Conservation (phyloP, 2,888 invertebrate genomes). For the Spialia ferax region DNA sequence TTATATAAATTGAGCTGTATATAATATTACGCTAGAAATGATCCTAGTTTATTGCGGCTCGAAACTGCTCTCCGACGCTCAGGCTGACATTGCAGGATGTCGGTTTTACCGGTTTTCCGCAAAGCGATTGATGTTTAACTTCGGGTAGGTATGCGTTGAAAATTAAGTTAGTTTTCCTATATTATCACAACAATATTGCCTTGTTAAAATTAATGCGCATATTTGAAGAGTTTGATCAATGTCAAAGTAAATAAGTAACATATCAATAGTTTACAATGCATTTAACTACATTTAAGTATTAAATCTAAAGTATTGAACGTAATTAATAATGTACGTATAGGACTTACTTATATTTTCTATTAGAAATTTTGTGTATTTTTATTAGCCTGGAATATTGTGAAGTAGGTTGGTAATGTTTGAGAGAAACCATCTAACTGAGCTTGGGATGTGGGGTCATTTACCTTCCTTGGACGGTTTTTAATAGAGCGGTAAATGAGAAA, state of each 20-base stretch:
- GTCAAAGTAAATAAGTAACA: too few relatives aligned
- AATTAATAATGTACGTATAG: too few relatives aligned
- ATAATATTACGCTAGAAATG: constrained; percentile 31
- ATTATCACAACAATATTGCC: neutral
- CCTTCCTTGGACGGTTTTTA: neutral
- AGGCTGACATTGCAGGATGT: constrained; percentile 34
- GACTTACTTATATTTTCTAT: too few relatives aligned
- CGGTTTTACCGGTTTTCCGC: constrained; percentile 26
- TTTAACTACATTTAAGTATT: too few relatives aligned
- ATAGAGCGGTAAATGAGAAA: neutral
- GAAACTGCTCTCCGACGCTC: constrained; percentile 23
- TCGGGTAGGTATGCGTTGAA: constrained; percentile 19
- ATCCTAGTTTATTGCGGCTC: constrained; percentile 37
- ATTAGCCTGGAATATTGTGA: too few relatives aligned
- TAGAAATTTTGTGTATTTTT: too few relatives aligned
- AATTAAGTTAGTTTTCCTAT: constrained; percentile 13
- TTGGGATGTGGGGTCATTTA: neutral
- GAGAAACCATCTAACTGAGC: too few relatives aligned
- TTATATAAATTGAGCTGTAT: constrained; percentile 10
- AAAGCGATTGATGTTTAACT: constrained; percentile 35
- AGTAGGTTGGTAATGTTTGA: too few relatives aligned
- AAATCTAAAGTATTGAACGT: too few relatives aligned
- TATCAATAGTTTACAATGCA: too few relatives aligned
- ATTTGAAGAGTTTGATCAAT: too few relatives aligned
- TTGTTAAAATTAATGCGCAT: neutral